Conservation (phyloP, 2,113 vertebrate genomes). For the Cephalophus harveyi region DNA sequence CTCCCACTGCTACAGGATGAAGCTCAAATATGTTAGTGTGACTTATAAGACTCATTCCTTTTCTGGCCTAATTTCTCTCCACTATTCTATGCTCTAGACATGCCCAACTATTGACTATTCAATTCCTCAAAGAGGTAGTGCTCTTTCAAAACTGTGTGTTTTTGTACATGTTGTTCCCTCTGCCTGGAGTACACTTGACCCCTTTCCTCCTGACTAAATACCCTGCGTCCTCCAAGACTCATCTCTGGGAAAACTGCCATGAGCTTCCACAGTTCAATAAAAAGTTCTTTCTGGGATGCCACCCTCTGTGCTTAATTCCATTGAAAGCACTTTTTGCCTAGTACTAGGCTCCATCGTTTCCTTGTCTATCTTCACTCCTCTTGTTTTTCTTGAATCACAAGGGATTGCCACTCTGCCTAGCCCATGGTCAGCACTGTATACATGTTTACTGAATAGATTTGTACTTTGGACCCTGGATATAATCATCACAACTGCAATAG, state of each 20-base stretch:
- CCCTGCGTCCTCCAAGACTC: slow-evolving; percentile 42
- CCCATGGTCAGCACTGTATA: neutral
- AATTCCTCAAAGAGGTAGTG: neutral
- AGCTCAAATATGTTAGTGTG: neutral
- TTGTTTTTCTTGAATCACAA: neutral
- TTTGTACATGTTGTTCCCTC: slow-evolving; percentile 42
- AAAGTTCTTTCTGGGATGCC: neutral
- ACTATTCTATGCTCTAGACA: neutral
- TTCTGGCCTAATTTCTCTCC: neutral
- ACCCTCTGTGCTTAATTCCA: slow-evolving; percentile 6
- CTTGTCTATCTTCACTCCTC: neutral
- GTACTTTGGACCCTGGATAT: neutral
- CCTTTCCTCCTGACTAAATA: slow-evolving; percentile 32
- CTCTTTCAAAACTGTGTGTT: slow-evolving; percentile 16
- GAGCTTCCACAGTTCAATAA: slow-evolving; percentile 9
- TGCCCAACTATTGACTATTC: neutral
- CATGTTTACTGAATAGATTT: neutral
- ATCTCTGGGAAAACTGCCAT: slow-evolving; percentile 61
- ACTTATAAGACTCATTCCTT: neutral
- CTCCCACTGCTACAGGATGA: neutral
- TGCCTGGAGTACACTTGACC: slow-evolving; percentile 23
- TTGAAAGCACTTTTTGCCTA: neutral
- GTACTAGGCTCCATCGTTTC: neutral
- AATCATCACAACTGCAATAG: slow-evolving; percentile 31
- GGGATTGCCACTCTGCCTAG: neutral